Evolutionary conservation across 2,888 invertebrate species (phyloP), one percentile per base, ranked within the genome.

Genomic region (Trachelus troglodyta): DNA sequence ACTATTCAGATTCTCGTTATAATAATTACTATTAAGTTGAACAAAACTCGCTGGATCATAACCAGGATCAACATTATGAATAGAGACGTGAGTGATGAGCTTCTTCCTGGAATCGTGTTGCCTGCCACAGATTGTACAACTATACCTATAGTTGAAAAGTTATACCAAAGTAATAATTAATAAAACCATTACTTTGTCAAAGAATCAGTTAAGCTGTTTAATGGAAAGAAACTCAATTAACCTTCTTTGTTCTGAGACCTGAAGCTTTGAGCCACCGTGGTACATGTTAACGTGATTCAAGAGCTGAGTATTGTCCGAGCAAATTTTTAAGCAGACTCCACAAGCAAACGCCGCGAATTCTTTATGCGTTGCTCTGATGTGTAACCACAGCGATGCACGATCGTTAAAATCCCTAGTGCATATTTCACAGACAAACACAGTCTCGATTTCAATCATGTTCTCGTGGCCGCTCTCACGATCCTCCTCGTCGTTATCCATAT

Each of bases 101-200:
- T 92, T 92, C 84, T 93, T 93, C 69, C 92, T 90, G 34, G 93
- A 93, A 83, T 94, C 93, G 81, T 94, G 94, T 82, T 93, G 93
- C 79, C 93, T 92, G 34, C 92, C 92, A 84, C 94, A 94, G 69
- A 94, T 92, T 69, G 92, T 92, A 79, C 93, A 93, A 74, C 92
- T 91, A 77, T 91, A 91, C 77, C 89, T 87, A 76, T 69, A 78
- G 77, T 40, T 23, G 6, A 56, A 56, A 56, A 56, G 23, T 56
- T 56, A 56, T 56, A 23, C 40, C 0, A 76, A 71, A n/a, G 9
- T 56, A 56, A 40, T 40, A 56, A 56, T 56, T 56, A 56, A 56
- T 56, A 4, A 56, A 56, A 9, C 9, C 23, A 56, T 56, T 56
- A 56, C 6, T 23, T 23, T 1, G 23, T 56, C 23, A 56, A 56